Evolutionary conservation across 2,888 invertebrate genomes (phyloP), one percentile per base, ranked within the genome.

Genomic region (Lacanobia oleracea): DNA sequence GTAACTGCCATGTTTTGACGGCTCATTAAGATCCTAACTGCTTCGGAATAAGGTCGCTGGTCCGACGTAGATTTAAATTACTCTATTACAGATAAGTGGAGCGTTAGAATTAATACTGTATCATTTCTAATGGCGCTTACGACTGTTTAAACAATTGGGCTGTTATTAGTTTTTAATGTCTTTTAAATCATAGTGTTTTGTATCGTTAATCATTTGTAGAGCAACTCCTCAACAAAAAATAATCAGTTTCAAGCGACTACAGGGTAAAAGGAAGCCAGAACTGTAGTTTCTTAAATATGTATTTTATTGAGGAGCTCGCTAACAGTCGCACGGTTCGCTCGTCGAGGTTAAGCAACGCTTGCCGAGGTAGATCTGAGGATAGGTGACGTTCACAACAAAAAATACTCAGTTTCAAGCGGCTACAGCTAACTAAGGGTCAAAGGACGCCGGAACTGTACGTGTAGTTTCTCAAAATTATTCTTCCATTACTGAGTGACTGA

Each of bases 61-160:
- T 71, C 48, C 57, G 12, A 43, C 71, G 65, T 62, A 77, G 75
- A 81, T 81, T 77, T 70, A 82, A 84, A 85, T 84, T 76, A 70
- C 79, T 86, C 75, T 77, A 81, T 86, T 76, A 79, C 1, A 79
- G 81, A 77, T 85, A 85, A 82, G 64, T 75, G 67, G 54, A 60
- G 18, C 57, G 64, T 64, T 75, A 63, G 54, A 75, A 79, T 67
- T 70, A 76, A 74, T 66, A 71, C 70, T 73, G 73, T 84, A 77
- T 82, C 65, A 71, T 79, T 84, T 64, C 37, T 78, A 79, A 79
- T 75, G 61, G 63, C 43, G 66, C 56, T 65, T 62, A 43, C 59
- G 40, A 75, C 68, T 70, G 62, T 56, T 63, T 68, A 60, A 77
- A 40, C 65, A 79, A 75, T 79, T 40, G 48, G 16, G 43, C 50